Conservation (phyloP, 2,888 invertebrate genomes). For the Flexamia atlantica region DNA sequence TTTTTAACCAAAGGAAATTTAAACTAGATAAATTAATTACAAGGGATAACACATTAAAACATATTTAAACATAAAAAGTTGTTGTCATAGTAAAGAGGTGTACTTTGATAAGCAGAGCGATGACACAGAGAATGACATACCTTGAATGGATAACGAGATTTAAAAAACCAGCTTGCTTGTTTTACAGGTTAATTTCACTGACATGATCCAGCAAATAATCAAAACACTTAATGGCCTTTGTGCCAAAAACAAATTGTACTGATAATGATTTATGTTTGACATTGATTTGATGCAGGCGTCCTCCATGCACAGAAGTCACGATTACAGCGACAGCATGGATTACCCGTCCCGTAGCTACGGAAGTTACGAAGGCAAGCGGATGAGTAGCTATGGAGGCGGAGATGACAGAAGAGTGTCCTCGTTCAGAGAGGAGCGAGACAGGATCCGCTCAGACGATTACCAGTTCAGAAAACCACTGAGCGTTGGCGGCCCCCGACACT, state of each 20-base stretch:
- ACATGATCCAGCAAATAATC: neutral
- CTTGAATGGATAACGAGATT: too few species aligned
- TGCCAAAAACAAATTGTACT: neutral
- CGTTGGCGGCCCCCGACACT: constrained; percentile 52
- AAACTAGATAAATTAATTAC: too few species aligned
- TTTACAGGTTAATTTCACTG: constrained; percentile 5
- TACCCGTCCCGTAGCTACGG: constrained; percentile 60
- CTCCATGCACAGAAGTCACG: constrained; percentile 62
- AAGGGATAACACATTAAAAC: too few species aligned
- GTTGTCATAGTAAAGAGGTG: too few species aligned
- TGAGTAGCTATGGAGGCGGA: constrained; percentile 59
- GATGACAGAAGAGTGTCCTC: constrained; percentile 43
- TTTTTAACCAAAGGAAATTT: too few species aligned
- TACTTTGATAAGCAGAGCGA: too few species aligned
- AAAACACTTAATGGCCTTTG: neutral
- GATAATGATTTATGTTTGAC: constrained; percentile 48
- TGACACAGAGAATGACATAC: too few species aligned
- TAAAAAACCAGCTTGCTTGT: neutral
- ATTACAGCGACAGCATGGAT: constrained; percentile 56
- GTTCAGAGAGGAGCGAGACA: constrained; percentile 57
- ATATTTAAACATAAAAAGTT: too few species aligned
- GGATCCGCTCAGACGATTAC: constrained; percentile 60
- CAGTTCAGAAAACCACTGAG: constrained; percentile 60
- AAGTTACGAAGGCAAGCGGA: constrained; percentile 60
- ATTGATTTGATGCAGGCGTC: constrained; percentile 63